phyloP scores from a whole-genome alignment of 2,113 vertebrate species.

The Thymallus thymallus region DNA sequence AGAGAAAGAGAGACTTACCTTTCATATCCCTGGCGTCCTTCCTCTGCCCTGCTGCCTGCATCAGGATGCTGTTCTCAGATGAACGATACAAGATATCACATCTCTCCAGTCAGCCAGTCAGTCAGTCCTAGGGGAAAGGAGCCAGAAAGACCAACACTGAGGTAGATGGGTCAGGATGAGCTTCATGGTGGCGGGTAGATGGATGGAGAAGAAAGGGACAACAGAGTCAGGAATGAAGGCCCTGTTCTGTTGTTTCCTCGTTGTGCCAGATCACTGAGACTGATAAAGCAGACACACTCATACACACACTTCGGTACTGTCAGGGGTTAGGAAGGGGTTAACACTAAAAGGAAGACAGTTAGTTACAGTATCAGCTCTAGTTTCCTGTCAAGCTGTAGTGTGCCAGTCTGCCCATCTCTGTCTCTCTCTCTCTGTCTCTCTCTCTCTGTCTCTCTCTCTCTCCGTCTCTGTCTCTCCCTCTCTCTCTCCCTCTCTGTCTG shows the following conservation, averaged over 20 bases:
- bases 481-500: too few relatives aligned
- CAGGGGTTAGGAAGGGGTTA: too few relatives aligned
- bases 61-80: constrained; percentile 43
- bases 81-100: constrained; percentile 67
- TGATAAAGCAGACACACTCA: constrained; percentile 68
- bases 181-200: constrained; percentile 67
- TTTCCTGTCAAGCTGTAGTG: constrained; percentile 16
- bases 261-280: constrained; percentile 62
- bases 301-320: too few relatives aligned
- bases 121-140: background rate
- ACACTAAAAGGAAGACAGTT: background rate
- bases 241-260: constrained; percentile 65
- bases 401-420: constrained; percentile 19
- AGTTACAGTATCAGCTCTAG: constrained; percentile 24
- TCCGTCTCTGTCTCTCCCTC: too few relatives aligned
- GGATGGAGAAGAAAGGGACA: constrained; percentile 65
- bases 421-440: too few relatives aligned
- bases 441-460: too few relatives aligned
- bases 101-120: background rate
- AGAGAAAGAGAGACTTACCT: constrained; percentile 12
- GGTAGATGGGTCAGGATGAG: background rate
- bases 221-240: constrained; percentile 69
- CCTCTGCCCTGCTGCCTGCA: constrained; percentile 40
- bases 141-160: background rate
- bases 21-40: background rate